Evolutionary conservation across 2,888 invertebrate species (phyloP).

Genomic region (Eretmocerus hayati): DNA sequence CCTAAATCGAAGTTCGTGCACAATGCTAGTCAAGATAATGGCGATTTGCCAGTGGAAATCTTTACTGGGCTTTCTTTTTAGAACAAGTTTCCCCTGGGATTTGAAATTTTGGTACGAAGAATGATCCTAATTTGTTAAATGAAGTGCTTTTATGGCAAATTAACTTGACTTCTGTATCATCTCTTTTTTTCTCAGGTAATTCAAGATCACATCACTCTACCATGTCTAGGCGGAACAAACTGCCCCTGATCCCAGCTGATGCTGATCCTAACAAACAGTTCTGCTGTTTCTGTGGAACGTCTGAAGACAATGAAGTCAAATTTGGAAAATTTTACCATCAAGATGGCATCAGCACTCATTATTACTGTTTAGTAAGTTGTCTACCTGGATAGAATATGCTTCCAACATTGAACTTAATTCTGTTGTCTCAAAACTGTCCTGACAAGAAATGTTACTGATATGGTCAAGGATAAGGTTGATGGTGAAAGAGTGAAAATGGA

Average conservation of each 20-base stretch:
- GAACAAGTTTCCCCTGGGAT: slow-evolving; percentile 5
- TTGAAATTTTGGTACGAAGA: not conserved
- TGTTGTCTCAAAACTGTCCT: no score
- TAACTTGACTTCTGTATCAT: not conserved
- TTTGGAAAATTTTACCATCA: slow-evolving; percentile 55
- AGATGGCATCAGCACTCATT: slow-evolving; percentile 59
- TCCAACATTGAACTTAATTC: no score
- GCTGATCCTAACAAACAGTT: not conserved
- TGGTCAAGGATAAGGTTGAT: no score
- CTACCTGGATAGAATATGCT: no score
- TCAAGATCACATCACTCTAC: no score
- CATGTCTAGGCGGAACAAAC: slow-evolving; percentile 15
- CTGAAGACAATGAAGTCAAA: slow-evolving; percentile 51
- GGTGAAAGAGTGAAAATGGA: no score
- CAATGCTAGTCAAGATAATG: no score
- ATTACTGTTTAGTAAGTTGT: slow-evolving; percentile 66
- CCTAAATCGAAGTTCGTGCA: no score
- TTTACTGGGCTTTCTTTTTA: not conserved
- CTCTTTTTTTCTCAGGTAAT: slow-evolving; percentile 8
- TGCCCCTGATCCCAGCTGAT: not conserved
- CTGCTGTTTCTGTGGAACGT: slow-evolving; percentile 53
- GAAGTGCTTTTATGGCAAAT: no score
- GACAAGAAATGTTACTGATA: no score
- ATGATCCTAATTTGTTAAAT: no score
- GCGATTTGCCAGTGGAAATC: not conserved